phyloP scores from a whole-genome alignment of 2,113 vertebrate genomes.

The Ceuthmochares aereus region DNA sequence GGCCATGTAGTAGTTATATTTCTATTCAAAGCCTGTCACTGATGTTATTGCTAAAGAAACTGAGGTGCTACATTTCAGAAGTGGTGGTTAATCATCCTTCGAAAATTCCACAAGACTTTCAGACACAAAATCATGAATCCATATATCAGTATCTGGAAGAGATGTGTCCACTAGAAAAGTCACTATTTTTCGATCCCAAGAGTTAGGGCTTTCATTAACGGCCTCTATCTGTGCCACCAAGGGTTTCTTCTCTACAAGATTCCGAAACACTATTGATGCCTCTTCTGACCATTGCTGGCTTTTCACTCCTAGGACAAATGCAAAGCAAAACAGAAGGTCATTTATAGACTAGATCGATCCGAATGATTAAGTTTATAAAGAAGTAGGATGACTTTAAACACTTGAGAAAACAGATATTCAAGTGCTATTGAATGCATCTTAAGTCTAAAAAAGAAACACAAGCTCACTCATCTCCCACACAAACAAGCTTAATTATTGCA shows the following conservation, averaged over 20 bases:
- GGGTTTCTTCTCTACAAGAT: constrained; percentile 90
- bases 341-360: background rate
- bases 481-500: background rate
- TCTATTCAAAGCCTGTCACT: constrained; percentile 62
- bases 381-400: background rate
- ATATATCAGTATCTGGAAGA: constrained; percentile 83
- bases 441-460: background rate
- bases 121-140: constrained; percentile 91
- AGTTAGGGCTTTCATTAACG: constrained; percentile 76
- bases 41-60: constrained; percentile 74
- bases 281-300: constrained; percentile 89
- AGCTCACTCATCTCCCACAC: background rate
- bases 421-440: background rate
- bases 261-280: constrained; percentile 91
- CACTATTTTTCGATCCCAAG: constrained; percentile 83
- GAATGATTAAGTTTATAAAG: background rate
- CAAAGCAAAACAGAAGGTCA: background rate
- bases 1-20: constrained; percentile 63
- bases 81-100: constrained; percentile 67
- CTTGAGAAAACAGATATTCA: background rate
- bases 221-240: constrained; percentile 89
- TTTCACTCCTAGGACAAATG: constrained; percentile 80
- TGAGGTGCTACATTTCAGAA: constrained; percentile 60
- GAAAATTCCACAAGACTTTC: constrained; percentile 79
- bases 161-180: constrained; percentile 91